Base-by-base conservation (phyloP, 2,797 vertebrate genomes). In the Neosilurus mollespiculum region DNA sequence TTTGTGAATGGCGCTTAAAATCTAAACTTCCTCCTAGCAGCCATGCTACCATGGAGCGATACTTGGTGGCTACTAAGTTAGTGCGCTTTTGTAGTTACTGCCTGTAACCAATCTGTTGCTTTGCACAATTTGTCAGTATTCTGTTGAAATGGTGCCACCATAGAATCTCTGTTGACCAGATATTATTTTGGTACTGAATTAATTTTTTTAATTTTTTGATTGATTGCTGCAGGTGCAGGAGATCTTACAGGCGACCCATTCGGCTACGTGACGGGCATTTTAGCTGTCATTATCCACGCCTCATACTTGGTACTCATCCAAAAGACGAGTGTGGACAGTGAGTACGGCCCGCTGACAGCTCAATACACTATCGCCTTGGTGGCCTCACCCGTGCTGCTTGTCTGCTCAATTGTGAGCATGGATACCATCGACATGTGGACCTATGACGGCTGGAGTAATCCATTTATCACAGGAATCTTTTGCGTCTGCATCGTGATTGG, bases 291-390 rank as follows among this genome's bases (percentile, higher is more conserved):
- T 90, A 94, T 99, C 86, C 98, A 99, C 0, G 96, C 97, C 66
- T 96, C 96, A 81, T 99, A 98, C 92, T 93, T 99, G 91, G 98
- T 99, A 75, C 93, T 99, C 89, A 99, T 99, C 90, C 97, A 99
- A 93, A 99, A 98, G 89, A 96, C 95, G 43, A 96, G 97, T 49
- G 83, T 93, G 1, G 98, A 99, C 58, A 96, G 94, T 0, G 95
- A 96, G 83, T 92, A 97, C 0, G 98, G 98, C 24, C 96, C 98
- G 0, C 94, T 99, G 81, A 99, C 98, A 0, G 98, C 98, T 24
- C 98, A 99, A 92, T 99, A 99, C 1, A 94, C 95, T 91, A 97
- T 99, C 22, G 96, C 98, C 8, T 89, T 97, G 86, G 96, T 96
- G 0, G 96, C 98, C 83, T 94, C 97, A 0, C 94, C 94, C 49